These are phyloP conservation scores for Microdon myrmicae DNA, from an alignment of 2,888 invertebrate genomes.

Conservation along the genomic window DNA sequence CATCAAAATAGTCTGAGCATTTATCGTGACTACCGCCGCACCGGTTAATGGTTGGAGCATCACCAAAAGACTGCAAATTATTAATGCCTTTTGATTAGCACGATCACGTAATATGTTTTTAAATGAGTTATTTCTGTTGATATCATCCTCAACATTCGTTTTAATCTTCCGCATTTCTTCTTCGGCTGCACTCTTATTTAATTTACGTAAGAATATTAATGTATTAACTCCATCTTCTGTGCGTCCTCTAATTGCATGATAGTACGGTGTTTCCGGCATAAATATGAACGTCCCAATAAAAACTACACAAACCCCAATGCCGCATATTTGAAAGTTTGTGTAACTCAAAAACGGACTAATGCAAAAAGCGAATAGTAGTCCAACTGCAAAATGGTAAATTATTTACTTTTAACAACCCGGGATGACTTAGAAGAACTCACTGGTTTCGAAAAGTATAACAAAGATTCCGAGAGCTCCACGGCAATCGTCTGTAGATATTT, in stretches of 20 bases:
- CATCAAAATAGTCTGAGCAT: conserved; percentile 77
- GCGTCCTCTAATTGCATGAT: conserved; percentile 71
- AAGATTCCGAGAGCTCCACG: conserved; percentile 85
- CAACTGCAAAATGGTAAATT: conserved; percentile 70
- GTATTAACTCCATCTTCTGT: conserved; percentile 72
- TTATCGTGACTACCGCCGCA: conserved; percentile 83
- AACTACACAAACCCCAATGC: conserved; percentile 71
- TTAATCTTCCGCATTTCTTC: conserved; percentile 73
- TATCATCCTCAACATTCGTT: conserved; percentile 67
- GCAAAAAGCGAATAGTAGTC: conserved; percentile 76
- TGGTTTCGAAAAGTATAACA: conserved; percentile 77
- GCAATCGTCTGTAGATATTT: conserved; percentile 82
- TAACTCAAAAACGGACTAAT: conserved; percentile 80
- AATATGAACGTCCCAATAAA: conserved; percentile 73
- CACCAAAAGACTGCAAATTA: conserved; percentile 78
- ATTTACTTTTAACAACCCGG: background rate
- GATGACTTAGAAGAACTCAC: conserved; percentile 55
- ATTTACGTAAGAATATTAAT: conserved; percentile 75
- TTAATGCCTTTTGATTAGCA: conserved; percentile 79
- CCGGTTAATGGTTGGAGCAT: conserved; percentile 86
- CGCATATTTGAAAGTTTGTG: conserved; percentile 73
- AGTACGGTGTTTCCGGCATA: conserved; percentile 86
- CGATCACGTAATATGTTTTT: conserved; percentile 73
- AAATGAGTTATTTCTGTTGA: conserved; percentile 63
- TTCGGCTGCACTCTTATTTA: conserved; percentile 71